Evolutionary conservation across 2,113 vertebrate species (phyloP).

Genomic region (Gorilla gorilla): DNA sequence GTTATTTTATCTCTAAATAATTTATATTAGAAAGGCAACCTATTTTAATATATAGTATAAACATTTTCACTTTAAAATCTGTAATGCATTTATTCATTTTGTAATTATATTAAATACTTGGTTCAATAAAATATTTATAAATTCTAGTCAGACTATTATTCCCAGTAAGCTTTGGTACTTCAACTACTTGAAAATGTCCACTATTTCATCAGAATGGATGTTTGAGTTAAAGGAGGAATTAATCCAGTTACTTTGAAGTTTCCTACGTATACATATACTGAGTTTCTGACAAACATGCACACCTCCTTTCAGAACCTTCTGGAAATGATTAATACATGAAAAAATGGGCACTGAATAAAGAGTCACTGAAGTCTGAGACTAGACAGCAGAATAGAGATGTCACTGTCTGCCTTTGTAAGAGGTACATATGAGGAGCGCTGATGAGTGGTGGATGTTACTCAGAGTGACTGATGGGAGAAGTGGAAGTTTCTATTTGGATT

Average conservation of each 20-base stretch:
- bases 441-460: neutral
- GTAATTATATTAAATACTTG: neutral
- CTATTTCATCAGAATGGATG: neutral
- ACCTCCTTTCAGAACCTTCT: conserved; percentile 11
- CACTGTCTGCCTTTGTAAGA: neutral
- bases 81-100: neutral
- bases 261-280: neutral
- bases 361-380: neutral
- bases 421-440: neutral
- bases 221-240: neutral
- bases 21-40: neutral
- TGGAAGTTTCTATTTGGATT: neutral
- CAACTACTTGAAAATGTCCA: neutral
- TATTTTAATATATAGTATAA: neutral
- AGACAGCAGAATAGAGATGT: neutral
- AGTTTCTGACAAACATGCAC: neutral
- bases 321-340: neutral
- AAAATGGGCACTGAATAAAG: neutral
- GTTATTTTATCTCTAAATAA: conserved; percentile 1
- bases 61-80: neutral
- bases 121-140: conserved; percentile 28
- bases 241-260: neutral
- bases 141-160: conserved; percentile 18
- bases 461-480: neutral
- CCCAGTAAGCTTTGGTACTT: conserved; percentile 25